Evolutionary conservation across 30 jellyfish, hydroid and myxozoan species (phyloP).

Genomic region (Nemopilema nomurai): DNA sequence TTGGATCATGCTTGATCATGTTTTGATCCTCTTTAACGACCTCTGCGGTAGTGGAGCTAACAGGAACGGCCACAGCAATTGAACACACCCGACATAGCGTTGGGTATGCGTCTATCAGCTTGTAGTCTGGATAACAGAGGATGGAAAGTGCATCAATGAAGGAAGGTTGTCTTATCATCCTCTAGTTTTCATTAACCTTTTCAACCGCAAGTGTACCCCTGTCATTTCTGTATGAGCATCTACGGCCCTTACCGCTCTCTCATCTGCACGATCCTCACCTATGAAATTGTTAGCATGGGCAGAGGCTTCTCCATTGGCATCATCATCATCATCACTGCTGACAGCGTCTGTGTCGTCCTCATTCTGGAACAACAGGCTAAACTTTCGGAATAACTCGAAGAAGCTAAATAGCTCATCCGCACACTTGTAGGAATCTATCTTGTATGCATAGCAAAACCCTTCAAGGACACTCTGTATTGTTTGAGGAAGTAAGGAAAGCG

Average conservation of each 20-base stretch:
- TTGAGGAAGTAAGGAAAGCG: constrained; percentile 31
- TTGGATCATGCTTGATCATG: constrained; percentile 40
- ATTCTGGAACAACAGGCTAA: neutral
- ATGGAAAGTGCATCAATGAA: too few species aligned
- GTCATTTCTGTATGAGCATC: constrained; percentile 22
- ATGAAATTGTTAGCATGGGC: constrained; percentile 2
- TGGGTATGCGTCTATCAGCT: too few species aligned
- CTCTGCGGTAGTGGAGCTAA: too few species aligned
- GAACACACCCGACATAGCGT: too few species aligned
- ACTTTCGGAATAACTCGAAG: constrained; percentile 15
- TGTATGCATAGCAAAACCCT: constrained; percentile 28
- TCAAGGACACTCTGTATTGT: constrained; percentile 35
- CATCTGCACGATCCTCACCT: constrained; percentile 17
- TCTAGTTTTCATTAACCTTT: constrained; percentile 22
- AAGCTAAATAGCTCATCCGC: too few species aligned
- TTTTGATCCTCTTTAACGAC: constrained; percentile 37
- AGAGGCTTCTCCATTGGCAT: neutral
- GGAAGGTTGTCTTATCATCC: constrained; percentile 39
- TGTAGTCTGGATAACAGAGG: too few species aligned
- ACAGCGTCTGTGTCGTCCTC: constrained; percentile 8
- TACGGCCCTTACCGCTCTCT: constrained; percentile 21
- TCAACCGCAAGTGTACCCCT: constrained; percentile 25
- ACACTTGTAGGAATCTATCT: constrained; percentile 29
- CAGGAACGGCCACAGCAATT: too few species aligned
- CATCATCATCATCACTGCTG: constrained; percentile 23